Conservation (phyloP, 2,888 invertebrate genomes). For the Allophyes oxyacanthae region DNA sequence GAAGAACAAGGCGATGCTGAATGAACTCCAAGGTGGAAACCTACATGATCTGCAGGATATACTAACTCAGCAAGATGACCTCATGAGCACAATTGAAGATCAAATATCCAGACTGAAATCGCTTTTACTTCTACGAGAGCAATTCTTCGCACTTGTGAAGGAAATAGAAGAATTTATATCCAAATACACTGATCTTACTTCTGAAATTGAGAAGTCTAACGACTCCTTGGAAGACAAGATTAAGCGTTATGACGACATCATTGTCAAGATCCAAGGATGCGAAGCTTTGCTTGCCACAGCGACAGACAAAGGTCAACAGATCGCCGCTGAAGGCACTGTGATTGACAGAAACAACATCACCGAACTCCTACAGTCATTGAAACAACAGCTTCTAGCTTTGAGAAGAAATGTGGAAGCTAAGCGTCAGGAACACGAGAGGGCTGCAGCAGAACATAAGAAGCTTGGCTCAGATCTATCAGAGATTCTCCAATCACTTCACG, state of each 20-base stretch:
- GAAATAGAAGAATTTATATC: slow-evolving; percentile 96
- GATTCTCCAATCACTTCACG: slow-evolving; percentile 95
- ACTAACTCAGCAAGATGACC: slow-evolving; percentile 94
- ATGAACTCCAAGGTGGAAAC: slow-evolving; percentile 93
- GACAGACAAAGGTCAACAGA: slow-evolving; percentile 97
- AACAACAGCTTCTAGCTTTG: slow-evolving; percentile 94
- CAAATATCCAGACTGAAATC: slow-evolving; percentile 95
- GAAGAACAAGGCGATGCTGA: slow-evolving; percentile 93
- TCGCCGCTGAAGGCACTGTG: slow-evolving; percentile 96
- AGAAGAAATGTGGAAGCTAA: slow-evolving; percentile 95
- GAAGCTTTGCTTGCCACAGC: slow-evolving; percentile 96
- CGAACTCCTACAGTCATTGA: slow-evolving; percentile 95
- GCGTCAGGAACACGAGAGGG: slow-evolving; percentile 95
- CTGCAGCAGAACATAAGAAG: slow-evolving; percentile 96
- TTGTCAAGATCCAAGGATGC: slow-evolving; percentile 96
- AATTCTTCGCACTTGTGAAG: slow-evolving; percentile 95
- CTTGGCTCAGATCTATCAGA: slow-evolving; percentile 94
- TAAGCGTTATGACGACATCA: slow-evolving; percentile 95
- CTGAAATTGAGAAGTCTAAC: slow-evolving; percentile 95
- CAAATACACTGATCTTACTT: slow-evolving; percentile 95
- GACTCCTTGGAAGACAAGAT: slow-evolving; percentile 96
- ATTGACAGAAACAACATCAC: slow-evolving; percentile 96
- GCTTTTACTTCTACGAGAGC: slow-evolving; percentile 94
- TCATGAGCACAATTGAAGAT: slow-evolving; percentile 95
- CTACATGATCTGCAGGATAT: slow-evolving; percentile 94